These are phyloP conservation scores for Ephestia elutella DNA, from an alignment of 1,140 invertebrate genomes.

Conservation along the genomic window DNA sequence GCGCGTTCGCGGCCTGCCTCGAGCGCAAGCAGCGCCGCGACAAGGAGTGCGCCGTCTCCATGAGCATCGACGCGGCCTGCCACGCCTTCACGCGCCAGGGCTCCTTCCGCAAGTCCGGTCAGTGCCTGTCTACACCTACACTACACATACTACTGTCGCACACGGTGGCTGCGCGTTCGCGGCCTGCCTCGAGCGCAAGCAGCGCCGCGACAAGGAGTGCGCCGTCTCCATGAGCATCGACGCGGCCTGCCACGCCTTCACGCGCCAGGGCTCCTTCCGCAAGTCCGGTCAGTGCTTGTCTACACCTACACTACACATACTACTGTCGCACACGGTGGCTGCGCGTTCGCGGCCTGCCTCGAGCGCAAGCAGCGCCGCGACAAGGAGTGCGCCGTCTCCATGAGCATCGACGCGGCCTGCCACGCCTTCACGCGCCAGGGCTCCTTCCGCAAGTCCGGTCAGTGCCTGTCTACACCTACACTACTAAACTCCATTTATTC, in stretches of 20 bases:
- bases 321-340: slow-evolving; percentile 77
- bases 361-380: slow-evolving; percentile 98
- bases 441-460: slow-evolving; percentile 84
- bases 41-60: slow-evolving; percentile 95
- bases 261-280: slow-evolving; percentile 93
- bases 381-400: slow-evolving; percentile 95
- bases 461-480: background rate
- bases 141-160: background rate
- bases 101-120: slow-evolving; percentile 84
- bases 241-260: slow-evolving; percentile 95
- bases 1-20: slow-evolving; percentile 98
- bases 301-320: background rate
- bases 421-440: slow-evolving; percentile 95
- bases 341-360: slow-evolving; percentile 98
- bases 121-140: background rate
- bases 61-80: slow-evolving; percentile 94
- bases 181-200: slow-evolving; percentile 97
- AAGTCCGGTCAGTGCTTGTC: slow-evolving; percentile 60
- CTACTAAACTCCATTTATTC: slow-evolving; percentile 19
- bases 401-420: slow-evolving; percentile 94
- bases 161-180: slow-evolving; percentile 97
- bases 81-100: slow-evolving; percentile 95
- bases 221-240: slow-evolving; percentile 96
- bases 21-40: slow-evolving; percentile 98
- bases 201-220: slow-evolving; percentile 97